Base-by-base conservation (phyloP, 2,113 vertebrate species). In the Alligator sinensis region DNA sequence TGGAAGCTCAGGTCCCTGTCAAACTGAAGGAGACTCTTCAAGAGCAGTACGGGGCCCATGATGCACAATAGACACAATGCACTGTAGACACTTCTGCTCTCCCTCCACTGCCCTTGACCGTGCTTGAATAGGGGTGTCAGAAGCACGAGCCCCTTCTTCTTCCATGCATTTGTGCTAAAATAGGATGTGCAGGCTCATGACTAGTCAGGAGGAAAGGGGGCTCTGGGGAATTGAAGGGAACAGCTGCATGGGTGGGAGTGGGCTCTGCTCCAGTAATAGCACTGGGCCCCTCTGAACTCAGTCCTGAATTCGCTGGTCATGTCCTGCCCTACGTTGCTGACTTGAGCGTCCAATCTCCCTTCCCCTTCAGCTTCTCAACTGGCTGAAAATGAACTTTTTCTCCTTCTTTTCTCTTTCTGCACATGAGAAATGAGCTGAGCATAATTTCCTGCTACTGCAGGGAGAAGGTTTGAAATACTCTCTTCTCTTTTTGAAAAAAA, bases 391-490 rank as follows among this genome's bases (percentile, higher is more conserved):
- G 47, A 47, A 77, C 95, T 85, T 15, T 70, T 59, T 22, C 28
- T 74, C 14, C 80, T 10, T 17, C 18, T n/a, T 4, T 55, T 62
- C 16, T 34, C 84, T 75, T 72, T 85, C 64, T 55, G 47, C 89
- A 16, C 54, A 55, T 84, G 77, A 97, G 82, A 82, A 96, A 97
- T 87, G 83, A 84, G 70, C 84, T 86, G 87, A 79, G 87, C 68
- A 70, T 64, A 94, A 92, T 82, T 82, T 91, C 80, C 54, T 74
- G 77, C 80, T 88, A 85, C 72, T 28, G 68, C 61, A 63, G 77
- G 70, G 54, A 88, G 87, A 86, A 54, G 1, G 2, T 27, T 16
- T 61, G 82, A 78, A 77, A 82, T 77, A 61, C 85, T 93, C 60
- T 96, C 81, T 92, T 97, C 86, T 88, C 68, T 86, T 76, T n/a